Evolutionary conservation across 1,140 invertebrate genomes (phyloP).

Genomic region (Papilio polytes): DNA sequence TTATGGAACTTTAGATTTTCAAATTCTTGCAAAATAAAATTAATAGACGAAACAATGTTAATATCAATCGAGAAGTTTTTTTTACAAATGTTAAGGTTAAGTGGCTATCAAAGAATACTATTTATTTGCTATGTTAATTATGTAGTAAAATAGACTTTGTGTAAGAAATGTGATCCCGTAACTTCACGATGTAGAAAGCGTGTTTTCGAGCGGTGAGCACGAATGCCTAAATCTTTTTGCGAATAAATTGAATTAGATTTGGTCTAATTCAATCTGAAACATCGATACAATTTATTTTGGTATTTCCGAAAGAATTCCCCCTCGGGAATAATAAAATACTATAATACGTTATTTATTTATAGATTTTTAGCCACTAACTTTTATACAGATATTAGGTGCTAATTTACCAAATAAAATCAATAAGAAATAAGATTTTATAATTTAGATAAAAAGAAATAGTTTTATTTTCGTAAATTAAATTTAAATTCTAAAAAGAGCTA

Average conservation of each 20-base stretch:
- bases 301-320: background rate
- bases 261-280: slow-evolving; percentile 12
- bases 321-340: too few relatives aligned
- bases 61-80: background rate
- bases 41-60: background rate
- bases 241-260: slow-evolving; percentile 7
- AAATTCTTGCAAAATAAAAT: background rate
- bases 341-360: background rate
- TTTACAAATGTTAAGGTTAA: background rate
- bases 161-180: background rate
- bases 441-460: too few relatives aligned
- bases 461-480: too few relatives aligned
- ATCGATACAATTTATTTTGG: slow-evolving; percentile 26
- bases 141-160: background rate
- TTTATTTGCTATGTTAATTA: background rate
- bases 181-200: slow-evolving; percentile 1
- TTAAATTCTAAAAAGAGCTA: too few relatives aligned
- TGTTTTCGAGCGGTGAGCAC: background rate
- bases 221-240: background rate
- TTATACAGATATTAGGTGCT: background rate
- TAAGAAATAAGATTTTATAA: too few relatives aligned
- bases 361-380: background rate
- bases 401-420: too few relatives aligned
- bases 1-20: background rate
- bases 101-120: background rate